phyloP scores from a whole-genome alignment of 1,140 invertebrate species.

The Euschistus heros region DNA sequence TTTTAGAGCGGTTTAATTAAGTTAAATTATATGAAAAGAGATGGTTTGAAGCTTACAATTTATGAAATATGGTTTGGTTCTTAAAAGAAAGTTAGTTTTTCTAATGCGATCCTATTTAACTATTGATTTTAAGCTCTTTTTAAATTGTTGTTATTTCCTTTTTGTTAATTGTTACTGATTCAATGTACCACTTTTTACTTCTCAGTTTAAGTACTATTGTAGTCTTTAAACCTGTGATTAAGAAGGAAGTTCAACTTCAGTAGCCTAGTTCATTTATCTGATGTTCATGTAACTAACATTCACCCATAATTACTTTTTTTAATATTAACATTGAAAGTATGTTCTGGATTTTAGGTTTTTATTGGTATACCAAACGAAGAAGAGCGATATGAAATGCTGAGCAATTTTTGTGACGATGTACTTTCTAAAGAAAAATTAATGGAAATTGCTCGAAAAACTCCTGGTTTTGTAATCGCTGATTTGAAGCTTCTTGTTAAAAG shows the following conservation, averaged over 20 bases:
- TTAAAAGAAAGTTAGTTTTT: too few species aligned
- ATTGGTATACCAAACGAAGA: constrained; percentile 54
- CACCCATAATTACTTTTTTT: constrained; percentile 33
- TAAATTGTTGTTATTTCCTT: too few species aligned
- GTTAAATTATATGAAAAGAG: too few species aligned
- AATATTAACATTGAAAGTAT: constrained; percentile 32
- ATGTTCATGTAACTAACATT: constrained; percentile 37
- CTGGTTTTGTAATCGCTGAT: constrained; percentile 36
- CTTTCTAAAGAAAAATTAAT: constrained; percentile 27
- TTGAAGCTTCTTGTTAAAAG: background rate
- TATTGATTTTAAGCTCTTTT: too few species aligned
- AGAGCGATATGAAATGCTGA: constrained; percentile 45
- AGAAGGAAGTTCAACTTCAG: constrained; percentile 10
- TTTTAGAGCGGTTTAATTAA: too few species aligned
- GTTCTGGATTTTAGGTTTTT: constrained; percentile 45
- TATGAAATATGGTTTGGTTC: too few species aligned
- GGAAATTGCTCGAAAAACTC: constrained; percentile 36
- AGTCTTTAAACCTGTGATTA: constrained; percentile 19
- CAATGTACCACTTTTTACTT: background rate
- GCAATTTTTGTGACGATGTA: constrained; percentile 21
- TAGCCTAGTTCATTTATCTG: constrained; percentile 26
- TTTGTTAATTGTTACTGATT: background rate
- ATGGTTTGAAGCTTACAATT: too few species aligned
- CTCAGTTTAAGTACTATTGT: background rate
- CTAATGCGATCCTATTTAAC: too few species aligned